Conservation (phyloP, 2,888 invertebrate species). For the Slavum lentiscoides region DNA sequence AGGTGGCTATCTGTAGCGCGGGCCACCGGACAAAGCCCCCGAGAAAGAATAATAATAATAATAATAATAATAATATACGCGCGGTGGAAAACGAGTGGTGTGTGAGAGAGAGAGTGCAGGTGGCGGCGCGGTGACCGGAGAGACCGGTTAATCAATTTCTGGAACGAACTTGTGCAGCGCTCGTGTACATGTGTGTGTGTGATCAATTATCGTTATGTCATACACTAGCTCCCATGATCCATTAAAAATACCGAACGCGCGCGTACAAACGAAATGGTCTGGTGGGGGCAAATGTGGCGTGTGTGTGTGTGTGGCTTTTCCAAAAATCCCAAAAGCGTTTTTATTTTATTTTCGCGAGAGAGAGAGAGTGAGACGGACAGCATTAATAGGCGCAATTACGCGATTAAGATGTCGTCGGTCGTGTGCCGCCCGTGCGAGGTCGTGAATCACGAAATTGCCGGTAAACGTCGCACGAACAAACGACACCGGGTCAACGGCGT, state of each 20-base stretch:
- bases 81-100: background rate
- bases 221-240: constrained; percentile 48
- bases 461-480: constrained; percentile 12
- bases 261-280: background rate
- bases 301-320: background rate
- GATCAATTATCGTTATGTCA: constrained; percentile 53
- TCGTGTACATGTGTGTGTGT: background rate
- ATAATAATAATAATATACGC: constrained; percentile 1
- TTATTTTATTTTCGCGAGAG: background rate
- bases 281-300: background rate
- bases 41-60: constrained; percentile 18
- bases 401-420: constrained; percentile 45
- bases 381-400: constrained; percentile 44
- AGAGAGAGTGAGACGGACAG: background rate
- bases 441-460: constrained; percentile 49
- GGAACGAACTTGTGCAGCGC: constrained; percentile 23
- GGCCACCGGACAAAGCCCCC: constrained; percentile 53
- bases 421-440: constrained; percentile 22
- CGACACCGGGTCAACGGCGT: background rate
- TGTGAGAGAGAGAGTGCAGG: background rate
- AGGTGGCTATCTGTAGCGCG: background rate
- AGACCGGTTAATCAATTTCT: constrained; percentile 53
- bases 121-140: constrained; percentile 16
- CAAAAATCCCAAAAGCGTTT: background rate
- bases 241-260: constrained; percentile 20